A percentile compares a stretch with the other conserved stretches of the same genome.
phyloP scores from a whole-genome alignment of 2,797 vertebrate species.

The Malurus splendens region DNA sequence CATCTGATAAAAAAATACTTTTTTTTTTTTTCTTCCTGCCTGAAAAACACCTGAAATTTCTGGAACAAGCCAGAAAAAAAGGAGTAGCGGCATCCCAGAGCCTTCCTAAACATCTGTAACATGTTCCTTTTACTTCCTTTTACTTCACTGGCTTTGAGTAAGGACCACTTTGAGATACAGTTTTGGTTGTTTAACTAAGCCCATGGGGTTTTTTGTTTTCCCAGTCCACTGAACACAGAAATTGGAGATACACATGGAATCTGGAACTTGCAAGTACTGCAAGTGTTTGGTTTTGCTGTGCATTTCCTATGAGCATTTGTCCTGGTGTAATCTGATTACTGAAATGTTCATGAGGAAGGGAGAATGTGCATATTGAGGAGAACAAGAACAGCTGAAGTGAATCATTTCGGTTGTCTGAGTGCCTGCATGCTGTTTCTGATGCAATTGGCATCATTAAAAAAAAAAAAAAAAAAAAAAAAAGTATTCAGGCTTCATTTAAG shows the following conservation, averaged over 20 bases:
- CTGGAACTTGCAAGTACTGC: not conserved
- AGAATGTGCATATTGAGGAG: not conserved
- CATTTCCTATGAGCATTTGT: not conserved
- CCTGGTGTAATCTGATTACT: not conserved
- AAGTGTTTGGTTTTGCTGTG: not conserved
- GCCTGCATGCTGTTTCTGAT: not conserved
- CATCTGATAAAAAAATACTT: not conserved
- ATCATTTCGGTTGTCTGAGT: not conserved
- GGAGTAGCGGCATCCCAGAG: not conserved
- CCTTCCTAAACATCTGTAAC: not conserved
- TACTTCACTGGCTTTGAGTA: not conserved
- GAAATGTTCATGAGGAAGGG: not conserved
- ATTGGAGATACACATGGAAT: not conserved
- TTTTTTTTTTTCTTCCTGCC: not conserved
- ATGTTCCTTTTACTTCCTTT: not conserved
- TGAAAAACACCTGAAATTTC: constrained; percentile 6
- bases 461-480: rapidly evolving
- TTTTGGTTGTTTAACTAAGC: not conserved
- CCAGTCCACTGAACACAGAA: not conserved
- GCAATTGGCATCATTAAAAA: not conserved
- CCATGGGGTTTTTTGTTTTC: not conserved
- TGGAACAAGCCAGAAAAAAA: not conserved
- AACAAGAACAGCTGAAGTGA: not conserved
- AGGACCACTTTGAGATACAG: not conserved
- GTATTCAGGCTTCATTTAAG: not conserved